These are phyloP conservation scores for Thecocarcelia acutangulata DNA, from an alignment of 2,888 invertebrate species.

Conservation along the genomic window DNA sequence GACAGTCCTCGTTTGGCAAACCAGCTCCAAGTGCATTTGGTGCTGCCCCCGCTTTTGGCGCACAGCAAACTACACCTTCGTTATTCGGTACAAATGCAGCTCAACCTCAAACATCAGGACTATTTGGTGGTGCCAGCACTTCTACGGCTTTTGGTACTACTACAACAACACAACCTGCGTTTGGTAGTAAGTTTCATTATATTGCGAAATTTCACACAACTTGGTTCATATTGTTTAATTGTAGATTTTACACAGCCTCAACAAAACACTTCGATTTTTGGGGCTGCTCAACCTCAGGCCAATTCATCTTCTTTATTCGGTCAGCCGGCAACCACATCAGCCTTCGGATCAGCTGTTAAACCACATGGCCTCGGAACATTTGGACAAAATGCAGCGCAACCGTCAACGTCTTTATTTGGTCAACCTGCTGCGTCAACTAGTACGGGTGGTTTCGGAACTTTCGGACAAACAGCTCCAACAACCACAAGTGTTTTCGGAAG, in stretches of 20 bases:
- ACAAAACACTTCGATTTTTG: slow-evolving; percentile 84
- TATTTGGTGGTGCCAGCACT: slow-evolving; percentile 84
- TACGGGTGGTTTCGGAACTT: slow-evolving; percentile 83
- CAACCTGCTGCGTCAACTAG: slow-evolving; percentile 81
- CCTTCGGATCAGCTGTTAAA: slow-evolving; percentile 84
- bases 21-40: slow-evolving; percentile 86
- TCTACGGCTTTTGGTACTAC: slow-evolving; percentile 86
- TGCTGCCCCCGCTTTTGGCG: slow-evolving; percentile 87
- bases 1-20: slow-evolving; percentile 83
- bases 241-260: slow-evolving; percentile 80
- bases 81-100: slow-evolving; percentile 84
- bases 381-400: slow-evolving; percentile 78
- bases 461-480: slow-evolving; percentile 84
- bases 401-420: slow-evolving; percentile 83
- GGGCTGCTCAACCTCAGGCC: slow-evolving; percentile 81
- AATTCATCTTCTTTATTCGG: slow-evolving; percentile 85
- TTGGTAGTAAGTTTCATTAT: slow-evolving; percentile 78
- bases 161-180: slow-evolving; percentile 80
- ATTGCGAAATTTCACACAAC: not conserved
- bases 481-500: slow-evolving; percentile 82
- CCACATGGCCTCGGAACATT: slow-evolving; percentile 78
- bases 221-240: slow-evolving; percentile 17
- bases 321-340: slow-evolving; percentile 83
- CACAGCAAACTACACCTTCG: slow-evolving; percentile 81
- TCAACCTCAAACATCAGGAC: slow-evolving; percentile 79